These are phyloP conservation scores for Pithys albifrons DNA, from an alignment of 2,113 vertebrate species.

Conservation along the genomic window DNA sequence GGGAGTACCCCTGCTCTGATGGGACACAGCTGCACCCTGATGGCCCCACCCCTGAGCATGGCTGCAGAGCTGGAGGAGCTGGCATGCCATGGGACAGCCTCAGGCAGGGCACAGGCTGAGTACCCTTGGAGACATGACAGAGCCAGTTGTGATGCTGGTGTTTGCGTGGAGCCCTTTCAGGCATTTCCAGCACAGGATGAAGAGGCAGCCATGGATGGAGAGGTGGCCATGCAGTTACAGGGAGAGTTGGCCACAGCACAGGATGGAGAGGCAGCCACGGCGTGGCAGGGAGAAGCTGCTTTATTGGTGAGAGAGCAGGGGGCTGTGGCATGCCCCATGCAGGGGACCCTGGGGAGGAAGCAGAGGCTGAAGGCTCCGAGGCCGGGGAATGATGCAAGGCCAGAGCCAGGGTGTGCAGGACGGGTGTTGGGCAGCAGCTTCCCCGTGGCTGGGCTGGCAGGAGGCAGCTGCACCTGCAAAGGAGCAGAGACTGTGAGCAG, in stretches of 20 bases:
- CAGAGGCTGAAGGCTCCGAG: conserved; percentile 13
- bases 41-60: neutral
- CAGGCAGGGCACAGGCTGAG: neutral
- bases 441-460: neutral
- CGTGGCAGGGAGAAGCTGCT: neutral
- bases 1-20: neutral
- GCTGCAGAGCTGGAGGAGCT: neutral
- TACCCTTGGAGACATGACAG: neutral
- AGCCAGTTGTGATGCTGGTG: fast-evolving
- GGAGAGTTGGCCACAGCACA: neutral
- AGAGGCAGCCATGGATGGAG: neutral
- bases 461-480: neutral
- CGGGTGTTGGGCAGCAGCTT: neutral
- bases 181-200: neutral
- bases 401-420: neutral
- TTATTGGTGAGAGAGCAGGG: conserved; percentile 40
- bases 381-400: neutral
- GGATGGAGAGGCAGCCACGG: neutral
- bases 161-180: neutral
- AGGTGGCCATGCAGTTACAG: neutral
- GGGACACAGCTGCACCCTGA: fast-evolving
- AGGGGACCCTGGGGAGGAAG: neutral
- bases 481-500: neutral
- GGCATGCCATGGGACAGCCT: neutral
- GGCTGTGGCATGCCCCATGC: neutral